Conservation (phyloP, 2,113 vertebrate genomes). For the Orycteropus afer region DNA sequence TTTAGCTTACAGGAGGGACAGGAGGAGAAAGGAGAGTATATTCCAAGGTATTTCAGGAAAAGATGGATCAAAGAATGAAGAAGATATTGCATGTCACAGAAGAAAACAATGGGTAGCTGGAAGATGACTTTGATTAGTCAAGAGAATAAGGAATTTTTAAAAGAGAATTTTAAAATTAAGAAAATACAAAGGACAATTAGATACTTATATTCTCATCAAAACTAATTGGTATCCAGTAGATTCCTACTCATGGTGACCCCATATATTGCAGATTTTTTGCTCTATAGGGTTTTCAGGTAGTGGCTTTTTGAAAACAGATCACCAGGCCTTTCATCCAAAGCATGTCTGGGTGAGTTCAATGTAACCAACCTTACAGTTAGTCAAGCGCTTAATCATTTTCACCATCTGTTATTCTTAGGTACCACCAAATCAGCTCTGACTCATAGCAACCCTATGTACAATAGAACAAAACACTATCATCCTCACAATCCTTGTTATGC, state of each 20-base stretch:
- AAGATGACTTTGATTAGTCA: not conserved
- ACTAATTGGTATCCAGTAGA: not conserved
- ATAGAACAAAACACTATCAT: too few relatives aligned
- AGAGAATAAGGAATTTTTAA: slow-evolving; percentile 25
- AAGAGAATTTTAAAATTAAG: not conserved
- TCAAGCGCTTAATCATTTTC: too few relatives aligned
- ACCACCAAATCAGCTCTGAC: too few relatives aligned
- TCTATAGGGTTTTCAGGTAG: too few relatives aligned
- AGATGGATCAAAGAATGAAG: not conserved
- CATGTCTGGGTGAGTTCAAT: too few relatives aligned
- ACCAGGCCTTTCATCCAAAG: too few relatives aligned
- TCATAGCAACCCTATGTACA: too few relatives aligned
- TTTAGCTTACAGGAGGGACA: not conserved
- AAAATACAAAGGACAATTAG: not conserved
- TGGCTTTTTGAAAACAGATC: too few relatives aligned
- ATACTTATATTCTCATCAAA: not conserved
- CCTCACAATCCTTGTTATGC: too few relatives aligned
- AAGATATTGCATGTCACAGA: not conserved
- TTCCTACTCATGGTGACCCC: not conserved
- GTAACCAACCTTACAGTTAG: too few relatives aligned
- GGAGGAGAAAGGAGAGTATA: not conserved
- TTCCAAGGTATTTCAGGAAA: not conserved
- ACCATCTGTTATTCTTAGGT: too few relatives aligned
- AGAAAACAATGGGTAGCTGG: not conserved
- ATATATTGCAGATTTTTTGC: too few relatives aligned